A percentile compares a stretch with the other conserved stretches of the same genome.
These are phyloP conservation scores for Oceanodroma tethys DNA, from an alignment of 2,113 vertebrate genomes.

Conservation along the genomic window DNA sequence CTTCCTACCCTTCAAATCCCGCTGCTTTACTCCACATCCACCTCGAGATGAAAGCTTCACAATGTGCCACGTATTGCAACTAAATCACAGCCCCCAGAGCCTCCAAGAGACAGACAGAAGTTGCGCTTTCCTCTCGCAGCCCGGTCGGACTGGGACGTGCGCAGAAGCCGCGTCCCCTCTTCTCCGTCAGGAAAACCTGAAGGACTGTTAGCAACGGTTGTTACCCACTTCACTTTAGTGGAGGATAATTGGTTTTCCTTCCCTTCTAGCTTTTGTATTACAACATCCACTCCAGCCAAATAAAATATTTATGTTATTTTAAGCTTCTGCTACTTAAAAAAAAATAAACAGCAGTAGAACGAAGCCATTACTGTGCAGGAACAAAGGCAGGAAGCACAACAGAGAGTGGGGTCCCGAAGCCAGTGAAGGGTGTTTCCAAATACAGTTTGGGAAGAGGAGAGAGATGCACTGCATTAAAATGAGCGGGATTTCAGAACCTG, in stretches of 20 bases:
- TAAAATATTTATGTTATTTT: background rate
- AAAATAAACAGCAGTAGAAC: background rate
- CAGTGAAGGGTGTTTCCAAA: background rate
- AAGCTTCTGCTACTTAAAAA: background rate
- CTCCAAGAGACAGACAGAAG: background rate
- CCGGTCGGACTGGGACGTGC: fast-evolving
- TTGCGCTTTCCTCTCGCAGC: no score
- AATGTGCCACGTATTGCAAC: no score
- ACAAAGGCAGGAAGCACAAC: background rate
- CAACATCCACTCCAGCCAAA: background rate
- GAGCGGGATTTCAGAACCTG: background rate
- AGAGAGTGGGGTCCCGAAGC: background rate
- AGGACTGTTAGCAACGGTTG: background rate
- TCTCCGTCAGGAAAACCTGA: background rate
- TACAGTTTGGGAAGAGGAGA: background rate
- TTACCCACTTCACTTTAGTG: background rate
- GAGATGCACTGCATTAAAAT: fast-evolving
- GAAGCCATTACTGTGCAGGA: background rate
- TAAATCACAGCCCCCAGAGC: background rate
- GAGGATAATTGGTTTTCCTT: background rate
- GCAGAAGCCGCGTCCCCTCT: no score
- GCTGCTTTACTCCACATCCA: no score
- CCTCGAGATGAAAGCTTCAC: background rate
- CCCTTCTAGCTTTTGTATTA: background rate
- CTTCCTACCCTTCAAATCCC: background rate